Evolutionary conservation across 2,888 invertebrate genomes (phyloP).

Genomic region (Antitype chi): DNA sequence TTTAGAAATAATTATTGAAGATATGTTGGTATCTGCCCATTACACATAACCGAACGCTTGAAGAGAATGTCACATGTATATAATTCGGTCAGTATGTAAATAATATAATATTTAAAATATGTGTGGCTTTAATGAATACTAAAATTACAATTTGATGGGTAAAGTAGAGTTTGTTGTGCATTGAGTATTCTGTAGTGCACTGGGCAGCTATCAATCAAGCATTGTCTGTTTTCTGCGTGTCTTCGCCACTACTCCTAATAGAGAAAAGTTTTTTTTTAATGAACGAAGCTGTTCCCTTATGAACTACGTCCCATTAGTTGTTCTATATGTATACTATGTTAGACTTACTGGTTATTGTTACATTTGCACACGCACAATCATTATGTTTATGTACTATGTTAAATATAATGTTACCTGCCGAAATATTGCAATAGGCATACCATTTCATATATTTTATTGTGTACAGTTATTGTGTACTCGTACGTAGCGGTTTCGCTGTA

Average conservation of each 20-base stretch:
- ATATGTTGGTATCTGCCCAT: conserved; percentile 48
- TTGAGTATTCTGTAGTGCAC: conserved; percentile 16
- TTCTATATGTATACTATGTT: conserved; percentile 53
- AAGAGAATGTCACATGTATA: conserved; percentile 7
- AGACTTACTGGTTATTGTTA: conserved; percentile 61
- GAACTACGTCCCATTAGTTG: conserved; percentile 45
- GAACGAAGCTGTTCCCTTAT: conserved; percentile 36
- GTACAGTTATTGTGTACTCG: conserved; percentile 65
- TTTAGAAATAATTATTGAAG: conserved; percentile 42
- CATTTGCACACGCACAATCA: conserved; percentile 69
- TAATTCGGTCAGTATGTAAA: conserved; percentile 25
- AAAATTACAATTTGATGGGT: conserved; percentile 4
- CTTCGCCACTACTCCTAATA: conserved; percentile 36
- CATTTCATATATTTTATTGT: conserved; percentile 66
- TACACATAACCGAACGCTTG: conserved; percentile 21
- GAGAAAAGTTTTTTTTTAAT: conserved; percentile 11
- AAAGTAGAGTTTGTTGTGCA: conserved; percentile 14
- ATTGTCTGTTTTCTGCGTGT: conserved; percentile 33
- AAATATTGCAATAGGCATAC: conserved; percentile 67
- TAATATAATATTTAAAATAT: conserved; percentile 33
- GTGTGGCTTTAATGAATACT: conserved; percentile 35
- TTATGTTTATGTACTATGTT: conserved; percentile 60
- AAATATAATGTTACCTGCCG: conserved; percentile 70
- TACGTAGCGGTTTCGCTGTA: conserved; percentile 59
- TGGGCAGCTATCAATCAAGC: conserved; percentile 40